Percentiles rank a stretch among this genome's conserved stretches.
These are phyloP conservation scores for Daphoenositta chrysoptera DNA, from an alignment of 2,113 vertebrate species.

Conservation along the genomic window DNA sequence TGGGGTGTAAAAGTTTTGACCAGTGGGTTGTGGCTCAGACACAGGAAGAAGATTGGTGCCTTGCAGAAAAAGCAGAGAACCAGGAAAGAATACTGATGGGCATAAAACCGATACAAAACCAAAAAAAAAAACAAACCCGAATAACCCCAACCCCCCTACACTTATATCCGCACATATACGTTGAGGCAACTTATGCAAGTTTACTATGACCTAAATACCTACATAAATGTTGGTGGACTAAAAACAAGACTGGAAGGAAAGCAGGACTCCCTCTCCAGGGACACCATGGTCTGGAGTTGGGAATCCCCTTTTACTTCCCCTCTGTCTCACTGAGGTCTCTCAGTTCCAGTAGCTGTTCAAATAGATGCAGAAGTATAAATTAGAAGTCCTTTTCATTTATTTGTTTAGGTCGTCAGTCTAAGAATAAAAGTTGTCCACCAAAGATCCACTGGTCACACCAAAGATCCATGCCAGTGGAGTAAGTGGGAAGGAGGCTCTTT, in stretches of 20 bases:
- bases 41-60: background rate
- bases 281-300: background rate
- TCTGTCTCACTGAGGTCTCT: background rate
- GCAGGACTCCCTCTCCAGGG: background rate
- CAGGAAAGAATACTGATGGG: background rate
- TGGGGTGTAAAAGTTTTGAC: background rate
- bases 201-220: background rate
- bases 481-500: background rate
- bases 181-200: background rate
- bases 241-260: background rate
- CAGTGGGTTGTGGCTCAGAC: background rate
- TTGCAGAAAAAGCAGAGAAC: background rate
- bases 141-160: too few species aligned
- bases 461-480: background rate
- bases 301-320: background rate
- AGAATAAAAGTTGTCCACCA: background rate
- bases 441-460: background rate
- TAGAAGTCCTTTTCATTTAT: background rate
- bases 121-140: too few species aligned
- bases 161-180: fast-evolving
- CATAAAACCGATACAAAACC: background rate
- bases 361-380: background rate
- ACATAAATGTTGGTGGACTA: background rate
- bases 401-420: background rate
- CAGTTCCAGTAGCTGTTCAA: background rate